Evolutionary conservation across 2,888 invertebrate species (phyloP).

Genomic region (Heliconius erato): DNA sequence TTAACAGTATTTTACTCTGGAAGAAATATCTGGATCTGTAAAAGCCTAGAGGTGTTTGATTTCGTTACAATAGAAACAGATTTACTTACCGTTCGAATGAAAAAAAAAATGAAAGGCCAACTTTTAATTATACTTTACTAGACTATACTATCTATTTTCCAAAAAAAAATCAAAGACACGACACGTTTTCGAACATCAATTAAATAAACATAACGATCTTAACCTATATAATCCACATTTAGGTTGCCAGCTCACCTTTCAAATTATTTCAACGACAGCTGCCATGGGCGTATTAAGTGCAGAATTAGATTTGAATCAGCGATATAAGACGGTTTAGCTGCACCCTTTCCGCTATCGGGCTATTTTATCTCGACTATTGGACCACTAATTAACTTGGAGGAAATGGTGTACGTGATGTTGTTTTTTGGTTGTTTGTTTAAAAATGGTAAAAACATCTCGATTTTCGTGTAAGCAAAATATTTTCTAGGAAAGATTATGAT

Average conservation of each 20-base stretch:
- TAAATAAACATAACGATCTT: not conserved
- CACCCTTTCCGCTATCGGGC: constrained; percentile 27
- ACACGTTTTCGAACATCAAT: not conserved
- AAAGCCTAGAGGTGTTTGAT: too few species aligned
- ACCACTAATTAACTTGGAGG: constrained; percentile 39
- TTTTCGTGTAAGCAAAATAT: not conserved
- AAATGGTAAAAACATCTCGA: not conserved
- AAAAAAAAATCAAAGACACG: not conserved
- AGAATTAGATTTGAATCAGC: constrained; percentile 31
- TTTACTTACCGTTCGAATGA: too few species aligned
- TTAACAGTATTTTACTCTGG: too few species aligned
- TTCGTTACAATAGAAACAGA: too few species aligned
- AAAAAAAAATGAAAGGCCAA: too few species aligned
- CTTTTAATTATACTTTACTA: too few species aligned
- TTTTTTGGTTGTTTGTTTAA: not conserved
- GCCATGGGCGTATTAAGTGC: constrained; percentile 21
- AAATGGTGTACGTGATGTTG: constrained; percentile 29
- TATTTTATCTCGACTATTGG: constrained; percentile 19
- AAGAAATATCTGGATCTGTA: too few species aligned
- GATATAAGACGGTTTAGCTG: constrained; percentile 29
- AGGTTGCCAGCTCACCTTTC: constrained; percentile 1
- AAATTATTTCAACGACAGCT: constrained; percentile 21
- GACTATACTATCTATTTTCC: too few species aligned
- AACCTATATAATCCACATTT: not conserved
- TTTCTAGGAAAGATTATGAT: not conserved